Conservation (phyloP, 2,113 vertebrate species). For the Tetraodon nigroviridis region DNA sequence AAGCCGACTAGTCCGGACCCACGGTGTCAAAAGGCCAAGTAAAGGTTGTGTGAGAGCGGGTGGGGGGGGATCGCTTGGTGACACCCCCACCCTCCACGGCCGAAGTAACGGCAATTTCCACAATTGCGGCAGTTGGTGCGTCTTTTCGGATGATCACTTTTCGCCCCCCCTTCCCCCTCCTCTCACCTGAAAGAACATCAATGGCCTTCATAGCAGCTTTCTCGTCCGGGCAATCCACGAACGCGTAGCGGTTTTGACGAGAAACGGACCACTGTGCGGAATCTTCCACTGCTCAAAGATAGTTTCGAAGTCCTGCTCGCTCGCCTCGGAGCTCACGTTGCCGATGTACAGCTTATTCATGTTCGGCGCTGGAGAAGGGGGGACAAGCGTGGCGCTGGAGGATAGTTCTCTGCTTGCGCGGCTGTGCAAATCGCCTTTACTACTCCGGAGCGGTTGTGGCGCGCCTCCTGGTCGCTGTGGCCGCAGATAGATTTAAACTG, state of each 20-base stretch:
- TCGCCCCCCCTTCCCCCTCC: too few species aligned
- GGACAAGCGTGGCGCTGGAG: constrained; percentile 55
- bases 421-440: constrained; percentile 67
- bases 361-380: constrained; percentile 64
- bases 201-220: constrained; percentile 97
- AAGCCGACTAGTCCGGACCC: constrained; percentile 19
- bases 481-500: constrained; percentile 73
- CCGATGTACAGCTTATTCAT: constrained; percentile 99
- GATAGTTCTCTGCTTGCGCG: constrained; percentile 58
- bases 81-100: constrained; percentile 43
- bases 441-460: constrained; percentile 70
- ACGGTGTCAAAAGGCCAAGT: constrained; percentile 63
- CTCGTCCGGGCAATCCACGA: constrained; percentile 98
- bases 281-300: constrained; percentile 97
- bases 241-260: constrained; percentile 95
- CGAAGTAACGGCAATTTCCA: constrained; percentile 28
- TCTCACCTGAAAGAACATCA: constrained; percentile 95
- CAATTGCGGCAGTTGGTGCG: constrained; percentile 21
- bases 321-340: constrained; percentile 92
- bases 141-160: constrained; percentile 1
- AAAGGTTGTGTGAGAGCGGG: constrained; percentile 57
- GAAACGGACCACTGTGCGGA: constrained; percentile 88
- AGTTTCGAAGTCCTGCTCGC: constrained; percentile 92
- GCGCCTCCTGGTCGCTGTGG: constrained; percentile 69
- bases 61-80: constrained; percentile 20